phyloP scores from a whole-genome alignment of 2,888 invertebrate species.

The Xylota sylvarum region DNA sequence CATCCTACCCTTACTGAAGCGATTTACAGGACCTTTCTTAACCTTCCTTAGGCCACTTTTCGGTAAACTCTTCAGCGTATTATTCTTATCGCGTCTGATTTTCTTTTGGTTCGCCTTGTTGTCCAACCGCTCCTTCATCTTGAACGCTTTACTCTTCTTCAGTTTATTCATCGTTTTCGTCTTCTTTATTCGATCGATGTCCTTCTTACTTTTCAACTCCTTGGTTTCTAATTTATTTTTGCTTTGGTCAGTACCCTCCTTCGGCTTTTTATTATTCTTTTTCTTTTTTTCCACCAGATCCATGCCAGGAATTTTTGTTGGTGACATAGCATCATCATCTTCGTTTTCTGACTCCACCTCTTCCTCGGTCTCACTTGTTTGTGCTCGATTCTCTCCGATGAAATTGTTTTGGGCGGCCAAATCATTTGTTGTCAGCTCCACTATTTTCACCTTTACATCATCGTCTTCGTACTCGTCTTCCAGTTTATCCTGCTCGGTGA shows the following conservation, averaged over 20 bases:
- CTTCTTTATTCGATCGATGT: constrained; percentile 89
- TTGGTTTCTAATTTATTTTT: constrained; percentile 75
- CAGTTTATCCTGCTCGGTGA: constrained; percentile 81
- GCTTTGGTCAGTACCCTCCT: constrained; percentile 47
- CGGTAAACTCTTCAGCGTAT: constrained; percentile 81
- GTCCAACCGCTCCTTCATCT: constrained; percentile 90
- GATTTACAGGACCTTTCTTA: constrained; percentile 79
- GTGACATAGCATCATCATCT: constrained; percentile 79
- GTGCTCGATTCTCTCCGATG: constrained; percentile 89
- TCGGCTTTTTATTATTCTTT: constrained; percentile 68
- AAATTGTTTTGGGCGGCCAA: constrained; percentile 90
- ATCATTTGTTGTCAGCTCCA: constrained; percentile 90
- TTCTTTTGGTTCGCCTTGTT: constrained; percentile 90
- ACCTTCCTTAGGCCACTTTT: constrained; percentile 81
- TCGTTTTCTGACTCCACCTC: constrained; percentile 80
- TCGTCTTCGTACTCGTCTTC: constrained; percentile 90
- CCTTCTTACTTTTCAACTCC: constrained; percentile 86
- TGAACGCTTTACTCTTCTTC: constrained; percentile 91
- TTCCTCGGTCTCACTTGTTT: constrained; percentile 74
- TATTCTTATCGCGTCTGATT: constrained; percentile 85
- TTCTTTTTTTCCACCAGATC: constrained; percentile 80
- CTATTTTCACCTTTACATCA: constrained; percentile 91
- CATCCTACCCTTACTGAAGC: constrained; percentile 81
- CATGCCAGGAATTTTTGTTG: constrained; percentile 82
- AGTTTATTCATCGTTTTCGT: constrained; percentile 90